Evolutionary conservation across 2,113 vertebrate genomes (phyloP), one percentile per base, ranked within the genome.

Genomic region (Fulica atra): DNA sequence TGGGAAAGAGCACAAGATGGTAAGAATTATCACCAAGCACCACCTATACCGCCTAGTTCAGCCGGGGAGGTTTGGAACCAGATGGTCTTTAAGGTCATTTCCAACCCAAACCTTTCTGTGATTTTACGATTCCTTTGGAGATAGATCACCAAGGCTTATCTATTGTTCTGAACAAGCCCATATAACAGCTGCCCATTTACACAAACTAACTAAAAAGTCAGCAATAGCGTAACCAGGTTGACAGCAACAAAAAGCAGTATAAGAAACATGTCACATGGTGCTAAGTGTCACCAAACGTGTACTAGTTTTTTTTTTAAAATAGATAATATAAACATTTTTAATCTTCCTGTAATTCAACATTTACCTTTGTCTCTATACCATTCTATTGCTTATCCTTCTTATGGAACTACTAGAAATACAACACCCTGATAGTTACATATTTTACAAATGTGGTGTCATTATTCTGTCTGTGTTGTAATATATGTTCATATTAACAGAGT

Each of bases 361-460:
- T 76, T 69, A 60, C 51, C 29, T 60, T 51, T 59, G 23, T 31
- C 33, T 82, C 56, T 80, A 9, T 16, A 15, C 10, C 9, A 51
- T 61, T 68, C 29, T 38, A 13, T 0, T 48, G 16, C 10, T 76
- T 76, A 16, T 20, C 5, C 40, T 76, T 59, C 53, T 73, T 44
- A 36, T 65, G 21, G 12, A 59, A 31, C 26, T 63, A 60, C 21
- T 38, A 86, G 46, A 61, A 54, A 38, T 31, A 24, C 8, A 66
- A 15, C 9, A 61, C 0, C 1, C 33, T 59, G 33, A 64, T 2
- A 53, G 28, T 3, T n/a, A 71, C 0, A 13, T 17, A n/a, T 66
- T 87, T 88, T 31, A 82, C 8, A 70, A n/a, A 23, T n/a, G 21
- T n/a, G 12, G 5, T 66, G 31, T 10, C 48, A 77, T 25, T 40